phyloP scores from a whole-genome alignment of 1,140 invertebrate species.

The Drosophila tropicalis region DNA sequence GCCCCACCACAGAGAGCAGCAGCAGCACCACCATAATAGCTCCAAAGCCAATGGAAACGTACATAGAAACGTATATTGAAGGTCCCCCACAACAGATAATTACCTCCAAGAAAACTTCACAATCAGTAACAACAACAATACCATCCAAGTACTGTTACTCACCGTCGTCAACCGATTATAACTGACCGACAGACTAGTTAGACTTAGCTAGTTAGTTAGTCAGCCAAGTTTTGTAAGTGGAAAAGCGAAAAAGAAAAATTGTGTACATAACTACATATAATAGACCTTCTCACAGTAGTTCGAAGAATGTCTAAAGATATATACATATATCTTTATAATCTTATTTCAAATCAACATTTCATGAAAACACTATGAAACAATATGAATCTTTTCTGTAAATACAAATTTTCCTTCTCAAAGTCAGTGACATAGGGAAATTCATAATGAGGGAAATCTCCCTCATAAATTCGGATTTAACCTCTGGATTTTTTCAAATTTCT shows the following conservation, averaged over 20 bases:
- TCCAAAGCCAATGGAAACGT: conserved; percentile 35
- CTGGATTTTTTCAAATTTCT: too few species aligned
- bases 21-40: conserved; percentile 20
- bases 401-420: too few species aligned
- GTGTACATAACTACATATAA: not conserved
- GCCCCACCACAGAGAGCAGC: conserved; percentile 14
- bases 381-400: too few species aligned
- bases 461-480: too few species aligned
- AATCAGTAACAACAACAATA: conserved; percentile 12
- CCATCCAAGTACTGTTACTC: conserved; percentile 36
- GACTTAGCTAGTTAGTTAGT: conserved; percentile 13
- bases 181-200: conserved; percentile 19
- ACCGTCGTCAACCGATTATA: conserved; percentile 31
- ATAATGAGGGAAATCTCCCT: too few species aligned
- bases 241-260: not conserved
- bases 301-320: not conserved
- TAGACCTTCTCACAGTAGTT: not conserved
- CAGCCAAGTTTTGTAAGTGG: not conserved
- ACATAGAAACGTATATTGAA: conserved; percentile 39
- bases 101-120: conserved; percentile 33
- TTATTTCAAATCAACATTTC: not conserved
- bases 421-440: too few species aligned
- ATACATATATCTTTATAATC: not conserved
- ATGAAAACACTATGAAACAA: too few species aligned
- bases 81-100: conserved; percentile 59